Conservation (phyloP, 2,113 vertebrate genomes). For the Capreolus pygargus region DNA sequence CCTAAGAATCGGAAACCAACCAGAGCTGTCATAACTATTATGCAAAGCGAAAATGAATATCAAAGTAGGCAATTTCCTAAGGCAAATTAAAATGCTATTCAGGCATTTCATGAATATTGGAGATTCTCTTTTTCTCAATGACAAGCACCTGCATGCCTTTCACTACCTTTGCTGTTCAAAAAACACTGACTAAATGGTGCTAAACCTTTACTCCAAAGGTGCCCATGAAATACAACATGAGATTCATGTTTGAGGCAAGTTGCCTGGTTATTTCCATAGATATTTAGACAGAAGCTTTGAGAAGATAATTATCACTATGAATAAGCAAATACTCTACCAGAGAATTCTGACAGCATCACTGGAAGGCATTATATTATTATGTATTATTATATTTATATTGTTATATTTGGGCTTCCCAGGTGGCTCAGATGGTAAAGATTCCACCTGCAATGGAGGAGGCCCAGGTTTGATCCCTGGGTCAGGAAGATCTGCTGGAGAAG, state of each 20-base stretch:
- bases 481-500: background rate
- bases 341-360: background rate
- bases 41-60: slow-evolving; percentile 77
- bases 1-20: slow-evolving; percentile 60
- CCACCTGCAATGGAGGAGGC: background rate
- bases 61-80: slow-evolving; percentile 75
- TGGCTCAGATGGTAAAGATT: background rate
- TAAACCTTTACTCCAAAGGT: slow-evolving; percentile 47
- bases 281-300: background rate
- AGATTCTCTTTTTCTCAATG: slow-evolving; percentile 69
- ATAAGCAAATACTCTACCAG: background rate
- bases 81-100: slow-evolving; percentile 79
- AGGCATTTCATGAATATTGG: slow-evolving; percentile 75
- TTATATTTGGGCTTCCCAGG: background rate
- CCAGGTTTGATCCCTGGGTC: background rate
- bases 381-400: background rate
- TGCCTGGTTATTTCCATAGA: background rate
- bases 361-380: background rate
- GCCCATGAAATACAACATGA: background rate
- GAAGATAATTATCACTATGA: background rate
- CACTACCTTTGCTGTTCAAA: slow-evolving; percentile 46
- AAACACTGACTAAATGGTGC: slow-evolving; percentile 38
- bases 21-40: slow-evolving; percentile 66
- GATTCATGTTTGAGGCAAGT: background rate
- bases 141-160: slow-evolving; percentile 72